Conservation (phyloP, 2,888 invertebrate genomes). For the Incurvaria masculella region DNA sequence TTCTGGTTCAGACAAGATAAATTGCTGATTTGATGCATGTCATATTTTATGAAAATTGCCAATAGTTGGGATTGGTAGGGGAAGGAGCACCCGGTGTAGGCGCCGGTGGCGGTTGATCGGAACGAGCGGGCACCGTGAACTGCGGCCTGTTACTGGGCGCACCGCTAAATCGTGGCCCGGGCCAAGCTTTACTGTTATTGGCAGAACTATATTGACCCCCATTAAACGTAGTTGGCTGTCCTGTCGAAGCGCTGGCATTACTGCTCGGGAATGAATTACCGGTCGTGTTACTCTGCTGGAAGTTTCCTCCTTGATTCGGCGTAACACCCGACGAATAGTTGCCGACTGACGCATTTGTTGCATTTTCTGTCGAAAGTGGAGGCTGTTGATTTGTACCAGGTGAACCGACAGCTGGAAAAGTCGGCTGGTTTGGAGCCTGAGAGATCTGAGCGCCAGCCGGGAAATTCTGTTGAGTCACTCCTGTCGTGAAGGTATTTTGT, state of each 20-base stretch:
- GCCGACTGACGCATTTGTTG: not conserved
- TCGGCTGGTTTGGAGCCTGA: not conserved
- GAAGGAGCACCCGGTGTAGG: constrained; percentile 44
- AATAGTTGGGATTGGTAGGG: constrained; percentile 41
- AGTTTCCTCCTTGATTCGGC: not conserved
- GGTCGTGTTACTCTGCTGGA: not conserved
- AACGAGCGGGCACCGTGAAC: constrained; percentile 26
- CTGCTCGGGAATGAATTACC: not conserved
- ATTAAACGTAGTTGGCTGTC: not conserved
- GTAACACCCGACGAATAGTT: not conserved
- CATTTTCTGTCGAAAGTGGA: not conserved
- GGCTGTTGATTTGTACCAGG: not conserved
- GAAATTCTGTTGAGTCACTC: not conserved
- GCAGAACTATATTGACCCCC: not conserved
- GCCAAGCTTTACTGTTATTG: not conserved
- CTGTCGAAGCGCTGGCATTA: not conserved
- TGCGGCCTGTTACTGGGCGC: not conserved
- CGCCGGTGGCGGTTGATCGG: constrained; percentile 20
- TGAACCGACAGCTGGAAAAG: not conserved
- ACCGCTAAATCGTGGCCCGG: not conserved
- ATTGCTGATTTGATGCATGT: no score
- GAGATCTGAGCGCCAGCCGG: not conserved
- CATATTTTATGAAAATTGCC: constrained; percentile 26
- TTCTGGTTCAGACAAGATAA: no score
- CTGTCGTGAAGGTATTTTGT: not conserved